Percentiles rank a stretch among this genome's conserved stretches.
These are phyloP conservation scores for Arctia plantaginis DNA, from an alignment of 2,888 invertebrate genomes.

Conservation along the genomic window DNA sequence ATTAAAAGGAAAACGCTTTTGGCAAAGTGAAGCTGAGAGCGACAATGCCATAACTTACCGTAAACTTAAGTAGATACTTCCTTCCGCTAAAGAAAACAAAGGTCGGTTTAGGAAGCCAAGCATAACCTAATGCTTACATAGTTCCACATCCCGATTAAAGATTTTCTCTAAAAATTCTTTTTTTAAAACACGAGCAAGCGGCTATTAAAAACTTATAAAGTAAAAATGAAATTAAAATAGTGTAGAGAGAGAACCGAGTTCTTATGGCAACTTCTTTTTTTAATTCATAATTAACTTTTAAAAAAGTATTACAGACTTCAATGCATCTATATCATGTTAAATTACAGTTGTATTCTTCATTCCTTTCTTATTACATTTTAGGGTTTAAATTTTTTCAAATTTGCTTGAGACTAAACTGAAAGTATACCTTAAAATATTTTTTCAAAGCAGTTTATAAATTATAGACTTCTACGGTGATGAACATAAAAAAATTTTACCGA, in stretches of 20 bases:
- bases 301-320: no score
- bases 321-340: no score
- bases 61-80: not conserved
- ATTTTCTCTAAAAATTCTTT: not conserved
- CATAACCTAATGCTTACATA: not conserved
- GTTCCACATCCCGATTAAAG: not conserved
- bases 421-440: not conserved
- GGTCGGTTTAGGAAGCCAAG: not conserved
- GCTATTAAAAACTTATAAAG: not conserved
- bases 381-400: no score
- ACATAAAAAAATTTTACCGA: no score
- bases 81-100: constrained; percentile 5
- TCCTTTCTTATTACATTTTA: no score
- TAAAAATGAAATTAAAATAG: not conserved
- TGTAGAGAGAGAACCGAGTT: not conserved
- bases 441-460: no score
- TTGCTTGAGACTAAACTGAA: no score
- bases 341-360: no score
- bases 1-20: not conserved
- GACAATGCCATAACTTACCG: constrained; percentile 5
- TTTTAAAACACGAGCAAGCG: not conserved
- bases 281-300: no score
- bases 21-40: not conserved
- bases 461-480: no score
- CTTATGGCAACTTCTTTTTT: not conserved